phyloP scores from a whole-genome alignment of 1,140 invertebrate genomes.

The Meloidogyne floridensis region DNA sequence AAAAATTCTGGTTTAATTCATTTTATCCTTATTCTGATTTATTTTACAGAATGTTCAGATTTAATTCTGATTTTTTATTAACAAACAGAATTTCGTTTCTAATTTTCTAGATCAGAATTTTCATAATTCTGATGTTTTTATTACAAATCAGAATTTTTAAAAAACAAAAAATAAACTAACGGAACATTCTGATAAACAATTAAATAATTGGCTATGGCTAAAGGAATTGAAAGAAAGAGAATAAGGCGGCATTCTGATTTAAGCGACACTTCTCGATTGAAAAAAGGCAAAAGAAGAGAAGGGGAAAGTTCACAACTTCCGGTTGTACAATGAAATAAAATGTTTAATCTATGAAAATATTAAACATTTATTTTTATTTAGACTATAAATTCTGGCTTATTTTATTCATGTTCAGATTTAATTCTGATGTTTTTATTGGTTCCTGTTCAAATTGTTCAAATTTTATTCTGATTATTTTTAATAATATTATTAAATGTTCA shows the following conservation, averaged over 20 bases:
- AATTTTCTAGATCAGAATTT: too few relatives aligned
- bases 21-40: too few relatives aligned
- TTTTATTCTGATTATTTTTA: not conserved
- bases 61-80: too few relatives aligned
- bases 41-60: too few relatives aligned
- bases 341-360: conserved; percentile 47
- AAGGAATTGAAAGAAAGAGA: conserved; percentile 48
- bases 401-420: not conserved
- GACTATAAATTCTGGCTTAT: not conserved
- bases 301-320: conserved; percentile 55
- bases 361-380: not conserved
- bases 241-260: conserved; percentile 59
- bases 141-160: not conserved
- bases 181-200: conserved; percentile 52
- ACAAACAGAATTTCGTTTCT: too few relatives aligned
- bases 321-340: conserved; percentile 60
- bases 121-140: too few relatives aligned
- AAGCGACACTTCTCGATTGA: conserved; percentile 50
- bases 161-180: conserved; percentile 35
- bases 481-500: not conserved
- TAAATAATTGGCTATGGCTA: conserved; percentile 54
- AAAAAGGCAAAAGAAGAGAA: conserved; percentile 61
- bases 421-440: not conserved
- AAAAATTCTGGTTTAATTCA: too few relatives aligned
- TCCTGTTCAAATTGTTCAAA: not conserved